These are phyloP conservation scores for Morone saxatilis DNA, from an alignment of 2,113 vertebrate species.

Conservation along the genomic window DNA sequence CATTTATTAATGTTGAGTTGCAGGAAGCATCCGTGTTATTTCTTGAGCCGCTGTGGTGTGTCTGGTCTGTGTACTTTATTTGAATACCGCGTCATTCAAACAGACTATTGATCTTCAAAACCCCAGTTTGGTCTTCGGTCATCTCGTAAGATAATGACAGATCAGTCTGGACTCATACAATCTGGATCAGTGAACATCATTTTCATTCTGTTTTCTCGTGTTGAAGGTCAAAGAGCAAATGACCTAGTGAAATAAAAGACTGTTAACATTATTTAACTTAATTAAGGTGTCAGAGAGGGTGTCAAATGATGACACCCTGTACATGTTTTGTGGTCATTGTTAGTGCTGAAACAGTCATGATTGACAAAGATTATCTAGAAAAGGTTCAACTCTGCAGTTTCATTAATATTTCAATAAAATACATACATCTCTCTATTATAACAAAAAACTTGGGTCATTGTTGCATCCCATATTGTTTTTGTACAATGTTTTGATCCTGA, in stretches of 20 bases:
- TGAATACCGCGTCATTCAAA: neutral
- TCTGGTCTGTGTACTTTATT: neutral
- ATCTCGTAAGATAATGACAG: slow-evolving; percentile 10
- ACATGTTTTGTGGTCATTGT: neutral
- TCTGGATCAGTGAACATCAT: neutral
- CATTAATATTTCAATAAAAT: neutral
- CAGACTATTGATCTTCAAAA: neutral
- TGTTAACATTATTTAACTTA: slow-evolving; percentile 36
- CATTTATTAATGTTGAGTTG: neutral
- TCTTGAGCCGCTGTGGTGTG: neutral
- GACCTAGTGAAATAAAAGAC: slow-evolving; percentile 1
- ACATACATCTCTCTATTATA: neutral
- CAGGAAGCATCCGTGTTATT: neutral
- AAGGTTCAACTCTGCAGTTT: neutral
- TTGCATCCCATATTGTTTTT: neutral
- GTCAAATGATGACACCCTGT: neutral
- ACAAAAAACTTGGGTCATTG: neutral
- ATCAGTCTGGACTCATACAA: neutral
- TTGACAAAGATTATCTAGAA: neutral
- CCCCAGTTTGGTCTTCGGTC: slow-evolving; percentile 1
- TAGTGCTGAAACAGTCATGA: neutral
- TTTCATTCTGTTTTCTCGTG: slow-evolving; percentile 12
- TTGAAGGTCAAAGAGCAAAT: slow-evolving; percentile 37
- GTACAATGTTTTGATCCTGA: neutral
- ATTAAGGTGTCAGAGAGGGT: slow-evolving; percentile 26